phyloP scores from a whole-genome alignment of 2,797 vertebrate species.

The Rhabdomys pumilio region DNA sequence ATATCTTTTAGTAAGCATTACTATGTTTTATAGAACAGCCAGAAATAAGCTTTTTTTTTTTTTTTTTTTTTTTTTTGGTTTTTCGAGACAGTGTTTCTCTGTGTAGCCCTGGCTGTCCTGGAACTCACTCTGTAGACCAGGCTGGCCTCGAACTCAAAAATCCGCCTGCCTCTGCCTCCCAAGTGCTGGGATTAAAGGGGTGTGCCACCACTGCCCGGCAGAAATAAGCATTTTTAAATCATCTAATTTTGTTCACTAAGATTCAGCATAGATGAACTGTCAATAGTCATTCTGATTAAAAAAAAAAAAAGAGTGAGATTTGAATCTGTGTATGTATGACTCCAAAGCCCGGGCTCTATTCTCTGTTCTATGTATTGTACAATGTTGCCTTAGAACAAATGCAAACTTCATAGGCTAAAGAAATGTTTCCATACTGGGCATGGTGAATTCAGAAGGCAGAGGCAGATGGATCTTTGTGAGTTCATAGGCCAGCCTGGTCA shows the following conservation, averaged over 20 bases:
- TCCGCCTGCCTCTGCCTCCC: too few relatives aligned
- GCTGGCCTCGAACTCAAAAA: too few relatives aligned
- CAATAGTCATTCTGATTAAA: background rate
- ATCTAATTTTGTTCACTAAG: background rate
- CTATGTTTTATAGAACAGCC: background rate
- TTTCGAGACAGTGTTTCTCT: too few relatives aligned
- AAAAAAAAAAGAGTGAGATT: constrained; percentile 42
- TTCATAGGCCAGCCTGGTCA: background rate
- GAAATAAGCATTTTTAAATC: background rate
- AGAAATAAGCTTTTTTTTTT: constrained; percentile 10
- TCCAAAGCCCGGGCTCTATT: background rate
- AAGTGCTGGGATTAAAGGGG: too few relatives aligned
- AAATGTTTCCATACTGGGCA: background rate
- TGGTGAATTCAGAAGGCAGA: background rate
- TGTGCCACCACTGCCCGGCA: background rate
- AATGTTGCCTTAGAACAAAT: constrained; percentile 42
- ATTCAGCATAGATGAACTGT: constrained; percentile 27
- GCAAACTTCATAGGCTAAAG: constrained; percentile 46
- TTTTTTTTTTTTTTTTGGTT: too few relatives aligned
- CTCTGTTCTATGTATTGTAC: constrained; percentile 19
- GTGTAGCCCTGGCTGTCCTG: too few relatives aligned
- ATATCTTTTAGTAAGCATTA: constrained; percentile 37
- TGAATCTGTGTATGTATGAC: constrained; percentile 32
- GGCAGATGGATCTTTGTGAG: background rate
- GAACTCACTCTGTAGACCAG: too few relatives aligned